Evolutionary conservation across 2,888 invertebrate species (phyloP).

Genomic region (Octonoba sinensis): DNA sequence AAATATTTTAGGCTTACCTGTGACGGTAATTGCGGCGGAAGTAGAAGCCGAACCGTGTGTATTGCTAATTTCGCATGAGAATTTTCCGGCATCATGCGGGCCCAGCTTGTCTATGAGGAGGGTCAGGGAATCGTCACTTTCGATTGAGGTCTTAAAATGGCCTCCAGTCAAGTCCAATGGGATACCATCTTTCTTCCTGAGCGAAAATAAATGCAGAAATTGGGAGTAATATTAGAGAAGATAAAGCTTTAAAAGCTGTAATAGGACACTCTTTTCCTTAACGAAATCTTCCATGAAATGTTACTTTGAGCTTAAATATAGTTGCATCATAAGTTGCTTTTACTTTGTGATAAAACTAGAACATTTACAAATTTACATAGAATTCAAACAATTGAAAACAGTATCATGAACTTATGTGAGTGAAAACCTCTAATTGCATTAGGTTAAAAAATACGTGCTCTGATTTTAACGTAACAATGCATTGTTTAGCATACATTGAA

Average conservation of each 20-base stretch:
- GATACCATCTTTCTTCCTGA: slow-evolving; percentile 82
- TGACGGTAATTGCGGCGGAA: slow-evolving; percentile 78
- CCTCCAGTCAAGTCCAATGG: slow-evolving; percentile 78
- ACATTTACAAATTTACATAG: too few species aligned
- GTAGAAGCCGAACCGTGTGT: slow-evolving; percentile 81
- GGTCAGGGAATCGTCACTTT: slow-evolving; percentile 49
- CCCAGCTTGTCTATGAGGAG: slow-evolving; percentile 88
- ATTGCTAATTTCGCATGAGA: slow-evolving; percentile 83
- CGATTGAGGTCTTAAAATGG: slow-evolving; percentile 35
- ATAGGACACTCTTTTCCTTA: too few species aligned
- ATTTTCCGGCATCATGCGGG: slow-evolving; percentile 85
- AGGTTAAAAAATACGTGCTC: too few species aligned
- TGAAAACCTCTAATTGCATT: too few species aligned
- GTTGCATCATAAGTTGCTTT: too few species aligned
- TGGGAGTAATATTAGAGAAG: not conserved
- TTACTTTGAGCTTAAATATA: too few species aligned
- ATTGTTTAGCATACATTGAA: too few species aligned
- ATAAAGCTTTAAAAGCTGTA: not conserved
- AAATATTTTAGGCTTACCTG: slow-evolving; percentile 31
- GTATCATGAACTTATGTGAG: too few species aligned
- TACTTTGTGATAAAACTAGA: too few species aligned
- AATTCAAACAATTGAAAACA: too few species aligned
- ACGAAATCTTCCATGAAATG: too few species aligned
- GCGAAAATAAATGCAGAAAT: slow-evolving; percentile 5
- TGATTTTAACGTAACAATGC: too few species aligned